Base-by-base conservation (phyloP, 92 coral and sea anemone species). In the Porites evermanni region DNA sequence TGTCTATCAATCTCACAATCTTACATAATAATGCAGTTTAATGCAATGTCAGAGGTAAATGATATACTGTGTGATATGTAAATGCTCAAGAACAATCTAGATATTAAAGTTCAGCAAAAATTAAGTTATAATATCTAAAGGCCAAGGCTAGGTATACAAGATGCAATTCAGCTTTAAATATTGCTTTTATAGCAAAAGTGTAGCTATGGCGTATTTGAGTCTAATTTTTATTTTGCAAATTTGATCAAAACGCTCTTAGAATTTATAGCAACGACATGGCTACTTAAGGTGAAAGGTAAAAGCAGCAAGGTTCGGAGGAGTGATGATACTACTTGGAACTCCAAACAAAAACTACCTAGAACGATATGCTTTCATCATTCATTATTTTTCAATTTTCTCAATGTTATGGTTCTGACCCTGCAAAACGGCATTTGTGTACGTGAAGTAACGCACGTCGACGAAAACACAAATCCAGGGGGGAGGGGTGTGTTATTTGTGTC, bases 381-480 rank as follows among this genome's bases (percentile, higher is more conserved):
- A 4, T 38, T 6, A 38, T 38, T 38, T 38, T 38, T 38, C 47
- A 38, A 5, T 38, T 38, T 29, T 38, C 47, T 38, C 47, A 38
- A 38, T 38, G 47, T 38, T 38, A 5, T 38, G 47, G 47, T 38
- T 38, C 47, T 38, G 47, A 38, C 47, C 47, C 47, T 38, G 47
- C 47, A 38, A 38, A 38, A 38, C 47, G 2, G 47, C 47, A 4
- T 38, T 38, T 38, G 23, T 18, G 56, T 77, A 60, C 81, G 81
- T 77, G 81, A 77, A 29, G 4, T 11, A 3, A 17, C 32, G 70
- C 81, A 77, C 81, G 81, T 77, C 16, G 29, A 53, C 18, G 26
- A 10, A 2, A 16, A 8, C 16, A 12, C 38, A 13, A 21, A 4
- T 7, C 67, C 52, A 67, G 10, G 53, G 44, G 16, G 13, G 20